Percentiles rank a stretch among this genome's conserved stretches.
Conservation (phyloP, 1,140 invertebrate species). For the Archivesica marissinica region DNA sequence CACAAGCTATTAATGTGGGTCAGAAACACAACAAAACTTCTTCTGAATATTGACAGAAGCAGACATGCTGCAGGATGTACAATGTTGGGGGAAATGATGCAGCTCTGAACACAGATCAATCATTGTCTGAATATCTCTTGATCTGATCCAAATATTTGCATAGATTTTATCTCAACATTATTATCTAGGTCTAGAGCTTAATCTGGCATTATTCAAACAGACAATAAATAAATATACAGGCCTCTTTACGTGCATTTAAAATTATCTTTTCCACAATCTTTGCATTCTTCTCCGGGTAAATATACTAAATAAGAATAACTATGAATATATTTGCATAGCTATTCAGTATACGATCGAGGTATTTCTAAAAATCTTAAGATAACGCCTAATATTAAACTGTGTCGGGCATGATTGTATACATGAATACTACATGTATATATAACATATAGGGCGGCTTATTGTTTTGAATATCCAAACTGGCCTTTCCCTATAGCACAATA, state of each 20-base stretch:
- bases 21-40: too few relatives aligned
- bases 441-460: neutral
- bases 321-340: constrained; percentile 3
- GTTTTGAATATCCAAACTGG: constrained; percentile 7
- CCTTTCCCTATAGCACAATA: constrained; percentile 1
- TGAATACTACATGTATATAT: too few relatives aligned
- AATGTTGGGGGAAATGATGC: constrained; percentile 1
- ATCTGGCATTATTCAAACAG: neutral
- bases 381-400: constrained; percentile 11
- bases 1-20: too few relatives aligned
- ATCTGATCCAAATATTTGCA: too few relatives aligned
- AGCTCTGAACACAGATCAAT: neutral
- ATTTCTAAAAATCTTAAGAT: neutral
- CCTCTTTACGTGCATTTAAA: neutral
- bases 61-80: neutral
- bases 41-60: constrained; percentile 1
- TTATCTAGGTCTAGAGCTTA: too few relatives aligned
- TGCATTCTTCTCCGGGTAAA: neutral
- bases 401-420: too few relatives aligned
- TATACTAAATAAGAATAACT: constrained; percentile 13
- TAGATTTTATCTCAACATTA: constrained; percentile 12
- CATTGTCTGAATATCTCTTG: neutral
- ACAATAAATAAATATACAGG: neutral
- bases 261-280: neutral
- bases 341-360: neutral